phyloP scores from a whole-genome alignment of 2,113 vertebrate genomes.

The Hippocampus comes region DNA sequence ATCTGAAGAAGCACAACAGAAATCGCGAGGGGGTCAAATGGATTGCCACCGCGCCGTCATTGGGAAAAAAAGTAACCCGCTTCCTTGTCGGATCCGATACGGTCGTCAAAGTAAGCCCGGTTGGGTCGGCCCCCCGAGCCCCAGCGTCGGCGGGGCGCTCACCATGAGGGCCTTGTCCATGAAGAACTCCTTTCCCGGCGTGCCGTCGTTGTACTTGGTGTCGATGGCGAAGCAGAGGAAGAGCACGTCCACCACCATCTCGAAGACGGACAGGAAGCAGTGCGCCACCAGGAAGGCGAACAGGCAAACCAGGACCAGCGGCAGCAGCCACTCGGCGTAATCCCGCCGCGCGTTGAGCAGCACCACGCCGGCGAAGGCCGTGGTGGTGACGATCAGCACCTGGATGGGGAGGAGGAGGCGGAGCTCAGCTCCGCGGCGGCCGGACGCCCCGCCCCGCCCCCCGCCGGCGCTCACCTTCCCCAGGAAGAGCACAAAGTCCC shows the following conservation, averaged over 20 bases:
- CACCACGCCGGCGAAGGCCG: conserved; percentile 88
- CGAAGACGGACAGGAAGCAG: conserved; percentile 97
- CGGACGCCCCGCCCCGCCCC: neutral
- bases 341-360: conserved; percentile 93
- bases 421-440: neutral
- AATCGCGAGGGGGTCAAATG: too few relatives aligned
- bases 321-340: conserved; percentile 93
- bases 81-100: too few relatives aligned
- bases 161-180: conserved; percentile 99
- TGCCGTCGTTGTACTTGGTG: conserved; percentile 97
- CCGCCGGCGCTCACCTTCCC: conserved; percentile 80
- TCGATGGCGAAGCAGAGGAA: conserved; percentile 98
- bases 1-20: too few relatives aligned
- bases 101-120: too few relatives aligned
- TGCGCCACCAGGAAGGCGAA: conserved; percentile 97
- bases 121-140: too few relatives aligned
- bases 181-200: conserved; percentile 91
- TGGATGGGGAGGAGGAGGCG: conserved; percentile 37
- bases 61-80: too few relatives aligned
- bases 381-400: conserved; percentile 90
- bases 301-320: conserved; percentile 92
- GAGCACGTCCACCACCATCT: conserved; percentile 97
- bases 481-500: conserved; percentile 95
- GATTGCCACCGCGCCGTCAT: too few relatives aligned
- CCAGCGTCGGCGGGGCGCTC: conserved; percentile 52